These are phyloP conservation scores for Urophycis tenuis DNA, from an alignment of 2,797 vertebrate genomes.

Conservation along the genomic window DNA sequence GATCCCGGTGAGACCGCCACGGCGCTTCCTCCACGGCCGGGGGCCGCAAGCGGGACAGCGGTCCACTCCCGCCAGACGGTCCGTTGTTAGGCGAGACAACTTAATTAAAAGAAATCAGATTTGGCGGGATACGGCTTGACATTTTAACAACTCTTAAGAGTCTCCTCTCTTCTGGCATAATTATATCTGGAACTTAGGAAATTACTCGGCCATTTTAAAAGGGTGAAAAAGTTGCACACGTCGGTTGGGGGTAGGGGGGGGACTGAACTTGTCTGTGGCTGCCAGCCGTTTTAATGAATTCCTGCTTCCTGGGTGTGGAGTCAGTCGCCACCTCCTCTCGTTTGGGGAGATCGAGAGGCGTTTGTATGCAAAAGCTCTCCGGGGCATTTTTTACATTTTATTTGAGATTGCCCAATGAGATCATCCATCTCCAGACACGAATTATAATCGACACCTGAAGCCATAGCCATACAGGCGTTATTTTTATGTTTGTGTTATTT, in stretches of 20 bases:
- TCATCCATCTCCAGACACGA: background rate
- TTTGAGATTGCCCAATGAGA: background rate
- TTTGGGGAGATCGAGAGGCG: background rate
- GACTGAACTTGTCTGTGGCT: conserved; percentile 30
- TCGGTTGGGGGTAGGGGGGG: conserved; percentile 17
- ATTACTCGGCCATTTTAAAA: conserved; percentile 51
- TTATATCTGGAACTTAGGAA: conserved; percentile 47
- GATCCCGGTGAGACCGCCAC: background rate
- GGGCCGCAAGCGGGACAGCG: conserved; percentile 22
- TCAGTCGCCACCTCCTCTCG: background rate
- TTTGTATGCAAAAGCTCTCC: background rate
- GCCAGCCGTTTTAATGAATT: conserved; percentile 14
- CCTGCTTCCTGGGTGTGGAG: background rate
- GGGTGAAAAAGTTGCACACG: conserved; percentile 37
- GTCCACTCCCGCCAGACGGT: conserved; percentile 31
- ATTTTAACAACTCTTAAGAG: conserved; percentile 57
- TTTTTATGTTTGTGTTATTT: background rate
- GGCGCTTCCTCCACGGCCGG: background rate
- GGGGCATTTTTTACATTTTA: background rate
- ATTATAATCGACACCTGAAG: background rate
- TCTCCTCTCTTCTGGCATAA: conserved; percentile 31
- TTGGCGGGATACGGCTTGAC: conserved; percentile 49
- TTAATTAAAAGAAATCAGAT: conserved; percentile 60
- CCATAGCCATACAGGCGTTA: background rate
- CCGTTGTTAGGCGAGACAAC: conserved; percentile 55